These are phyloP conservation scores for Mobula birostris DNA, from an alignment of 2,113 vertebrate species.

Conservation along the genomic window DNA sequence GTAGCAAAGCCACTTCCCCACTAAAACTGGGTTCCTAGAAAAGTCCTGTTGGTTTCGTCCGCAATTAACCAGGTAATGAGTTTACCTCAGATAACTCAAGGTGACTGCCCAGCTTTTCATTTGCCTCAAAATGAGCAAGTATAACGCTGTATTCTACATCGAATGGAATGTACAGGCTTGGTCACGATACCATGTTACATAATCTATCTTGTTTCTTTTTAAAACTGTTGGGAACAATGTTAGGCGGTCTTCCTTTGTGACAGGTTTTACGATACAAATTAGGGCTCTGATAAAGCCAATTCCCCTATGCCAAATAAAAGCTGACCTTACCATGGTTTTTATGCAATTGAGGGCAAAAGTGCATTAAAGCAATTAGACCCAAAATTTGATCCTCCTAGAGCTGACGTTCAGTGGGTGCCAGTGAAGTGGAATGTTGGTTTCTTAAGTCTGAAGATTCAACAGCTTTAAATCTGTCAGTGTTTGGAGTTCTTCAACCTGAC, in stretches of 20 bases:
- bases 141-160: background rate
- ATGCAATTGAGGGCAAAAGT: background rate
- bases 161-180: background rate
- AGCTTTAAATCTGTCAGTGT: background rate
- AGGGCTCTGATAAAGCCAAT: background rate
- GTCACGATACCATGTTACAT: background rate
- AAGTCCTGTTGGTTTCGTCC: background rate
- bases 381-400: background rate
- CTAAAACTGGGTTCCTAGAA: background rate
- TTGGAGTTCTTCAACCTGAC: background rate
- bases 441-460: background rate
- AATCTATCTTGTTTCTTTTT: background rate
- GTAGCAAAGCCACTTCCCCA: background rate
- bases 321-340: background rate
- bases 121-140: background rate
- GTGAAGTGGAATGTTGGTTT: background rate
- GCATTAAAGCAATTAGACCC: background rate
- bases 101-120: background rate
- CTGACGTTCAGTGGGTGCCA: background rate
- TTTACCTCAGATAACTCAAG: background rate
- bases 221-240: background rate
- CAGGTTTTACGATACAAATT: background rate
- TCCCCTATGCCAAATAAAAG: conserved; percentile 6
- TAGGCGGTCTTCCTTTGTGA: background rate
- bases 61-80: background rate